Base-by-base conservation (phyloP, 2,888 invertebrate genomes). In the Drosophila pseudotalamancana region DNA sequence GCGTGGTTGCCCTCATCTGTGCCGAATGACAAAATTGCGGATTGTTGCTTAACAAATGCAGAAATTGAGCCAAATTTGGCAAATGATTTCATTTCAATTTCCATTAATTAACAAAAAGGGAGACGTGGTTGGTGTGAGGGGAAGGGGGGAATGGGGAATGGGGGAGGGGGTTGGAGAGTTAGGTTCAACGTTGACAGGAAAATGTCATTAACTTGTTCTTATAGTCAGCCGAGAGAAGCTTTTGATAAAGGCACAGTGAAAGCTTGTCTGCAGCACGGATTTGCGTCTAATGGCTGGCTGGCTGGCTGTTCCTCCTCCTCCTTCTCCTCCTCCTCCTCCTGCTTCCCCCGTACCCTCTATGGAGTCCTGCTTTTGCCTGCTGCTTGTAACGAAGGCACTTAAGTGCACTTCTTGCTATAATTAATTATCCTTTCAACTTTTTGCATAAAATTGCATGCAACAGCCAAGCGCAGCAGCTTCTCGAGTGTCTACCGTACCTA, bases 1-100 rank as follows among this genome's bases (percentile, higher is more conserved):
- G 97, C 97, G 92, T 97, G 97, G 93, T 98, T 99, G 86, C 98
- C 97, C 93, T 98, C 98, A 92, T 97, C 97, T 97, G 90, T 5
- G 31, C 34, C 16, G 27, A 42, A 43, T 4, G 46, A 49, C 23
- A 51, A n/a, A 39, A 48, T 14, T 34, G 23, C 29, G 31, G 34
- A 9, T 19, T n/a, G 27, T 9, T 6, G 19, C 19, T 53, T 19
- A 49, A 32, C 59, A 42, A 50, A 46, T 43, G 48, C 43, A 49
- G 27, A 77, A 76, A 83, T 81, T 86, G 84, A 66, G 72, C 82
- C 77, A 83, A 46, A 46, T 81, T 81, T 85, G 77, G 68, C 75
- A 84, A 87, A 84, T 87, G 78, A 86, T 87, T 85, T 65, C 79
- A 82, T 75, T 87, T 75, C 59, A 51, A 51, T 64, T 81, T 59